Conservation (phyloP, 2,797 vertebrate genomes). For the Halcyon leucocephala region DNA sequence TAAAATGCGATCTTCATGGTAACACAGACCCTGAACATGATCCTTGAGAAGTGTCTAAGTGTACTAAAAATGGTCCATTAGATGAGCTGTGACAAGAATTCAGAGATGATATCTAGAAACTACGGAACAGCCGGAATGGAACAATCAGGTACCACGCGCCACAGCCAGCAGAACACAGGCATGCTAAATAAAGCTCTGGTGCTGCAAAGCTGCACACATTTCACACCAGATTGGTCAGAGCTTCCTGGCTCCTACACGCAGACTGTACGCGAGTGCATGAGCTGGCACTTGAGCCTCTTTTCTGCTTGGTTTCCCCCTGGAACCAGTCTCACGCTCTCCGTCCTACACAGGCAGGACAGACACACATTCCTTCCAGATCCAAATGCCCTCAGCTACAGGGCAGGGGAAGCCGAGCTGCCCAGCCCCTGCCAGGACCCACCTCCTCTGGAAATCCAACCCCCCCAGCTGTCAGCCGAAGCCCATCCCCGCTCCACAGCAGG, state of each 20-base stretch:
- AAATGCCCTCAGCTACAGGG: background rate
- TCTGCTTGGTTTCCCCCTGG: background rate
- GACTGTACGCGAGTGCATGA: background rate
- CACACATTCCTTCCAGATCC: no score
- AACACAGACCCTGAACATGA: background rate
- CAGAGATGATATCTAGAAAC: background rate
- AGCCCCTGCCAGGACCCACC: background rate
- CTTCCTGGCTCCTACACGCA: background rate
- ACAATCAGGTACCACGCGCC: background rate
- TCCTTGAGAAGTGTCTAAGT: background rate
- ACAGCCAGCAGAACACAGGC: background rate
- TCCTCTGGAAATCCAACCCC: background rate
- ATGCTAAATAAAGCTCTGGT: background rate
- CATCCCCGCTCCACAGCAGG: background rate
- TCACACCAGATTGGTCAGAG: background rate
- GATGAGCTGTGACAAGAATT: background rate
- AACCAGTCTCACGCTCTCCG: rapidly evolving
- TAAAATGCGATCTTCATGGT: background rate
- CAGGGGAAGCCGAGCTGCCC: background rate
- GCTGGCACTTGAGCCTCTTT: background rate
- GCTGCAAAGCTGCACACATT: background rate
- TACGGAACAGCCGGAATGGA: background rate
- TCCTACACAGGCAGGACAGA: background rate
- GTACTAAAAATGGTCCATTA: background rate
- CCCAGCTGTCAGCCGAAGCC: background rate